A percentile compares a stretch with the other conserved stretches of the same genome.
Conservation (phyloP, 2,888 invertebrate species). For the Plebejus anna region DNA sequence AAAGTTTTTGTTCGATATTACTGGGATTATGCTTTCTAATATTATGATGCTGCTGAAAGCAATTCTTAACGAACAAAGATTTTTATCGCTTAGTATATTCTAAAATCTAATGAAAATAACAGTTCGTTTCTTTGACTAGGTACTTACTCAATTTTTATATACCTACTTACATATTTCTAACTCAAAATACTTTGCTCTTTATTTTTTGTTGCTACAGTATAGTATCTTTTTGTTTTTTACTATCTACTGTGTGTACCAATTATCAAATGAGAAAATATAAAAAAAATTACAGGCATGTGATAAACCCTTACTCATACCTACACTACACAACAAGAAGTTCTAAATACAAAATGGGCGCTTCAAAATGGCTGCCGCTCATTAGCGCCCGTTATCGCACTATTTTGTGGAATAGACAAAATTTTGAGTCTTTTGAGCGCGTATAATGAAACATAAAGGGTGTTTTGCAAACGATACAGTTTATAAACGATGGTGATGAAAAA, state of each 20-base stretch:
- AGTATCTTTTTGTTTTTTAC: no score
- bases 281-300: not conserved
- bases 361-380: slow-evolving; percentile 69
- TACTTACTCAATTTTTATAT: no score
- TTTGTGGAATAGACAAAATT: slow-evolving; percentile 77
- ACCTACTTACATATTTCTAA: no score
- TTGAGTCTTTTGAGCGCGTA: slow-evolving; percentile 71
- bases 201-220: no score
- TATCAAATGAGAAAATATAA: no score
- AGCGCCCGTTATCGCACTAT: slow-evolving; percentile 75
- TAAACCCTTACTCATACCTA: slow-evolving; percentile 39
- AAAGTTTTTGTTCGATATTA: slow-evolving; percentile 16
- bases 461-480: slow-evolving; percentile 68
- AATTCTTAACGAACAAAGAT: not conserved
- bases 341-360: slow-evolving; percentile 60
- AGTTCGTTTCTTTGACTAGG: no score
- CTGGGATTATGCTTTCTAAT: slow-evolving; percentile 16
- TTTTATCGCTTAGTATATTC: no score
- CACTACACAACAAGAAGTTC: slow-evolving; percentile 63
- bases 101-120: no score
- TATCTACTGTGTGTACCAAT: no score
- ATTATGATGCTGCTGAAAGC: not conserved
- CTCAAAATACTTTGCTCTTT: no score
- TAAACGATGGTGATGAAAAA: slow-evolving; percentile 69
- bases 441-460: slow-evolving; percentile 72